Base-by-base conservation (phyloP, 1,140 invertebrate genomes). In the Augochlora pura region DNA sequence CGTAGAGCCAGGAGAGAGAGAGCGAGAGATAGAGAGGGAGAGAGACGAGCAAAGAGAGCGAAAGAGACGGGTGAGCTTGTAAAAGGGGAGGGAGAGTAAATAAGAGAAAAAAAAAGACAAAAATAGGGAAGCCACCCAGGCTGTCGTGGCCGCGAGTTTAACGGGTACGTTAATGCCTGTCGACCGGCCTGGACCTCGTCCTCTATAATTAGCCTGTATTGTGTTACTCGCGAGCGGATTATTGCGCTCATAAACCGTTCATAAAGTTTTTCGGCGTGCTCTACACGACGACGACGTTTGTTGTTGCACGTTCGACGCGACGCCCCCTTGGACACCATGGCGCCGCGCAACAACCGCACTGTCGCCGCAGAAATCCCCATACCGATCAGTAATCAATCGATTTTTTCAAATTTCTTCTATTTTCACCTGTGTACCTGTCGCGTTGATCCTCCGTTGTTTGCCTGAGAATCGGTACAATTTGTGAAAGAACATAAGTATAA, bases 131-230 rank as follows among this genome's bases (percentile, higher is more conserved):
- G 89, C 91, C 91, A 91, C 90, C 90, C 90, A 92, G 79, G 89
- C 88, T 84, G 87, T 87, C 80, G 85, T 81, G 62, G 42, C 84
- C 84, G 82, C 81, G 84, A 87, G 83, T 89, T 90, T 89, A 82
- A 89, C 87, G 87, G 88, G 82, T 81, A 73, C 84, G 84, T 83
- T 88, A 87, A 90, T 90, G 85, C 86, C 79, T 85, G 86, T 81
- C 83, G 69, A 74, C 82, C 84, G 80, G 71, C 84, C 83, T 80
- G 82, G 81, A 87, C 82, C 81, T 84, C 88, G 81, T 88, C 78
- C 83, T 90, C 91, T 92, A 92, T 92, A 91, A 92, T 92, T 92
- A 92, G 88, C 87, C 83, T 81, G 88, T 86, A 90, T 92, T 92
- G 90, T 91, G 89, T 90, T 90, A 91, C 89, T 89, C 87, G 70